Evolutionary conservation across 23 tunicate genomes (phyloP), one percentile per base, ranked within the genome.

Genomic region (Ascidia mentula): DNA sequence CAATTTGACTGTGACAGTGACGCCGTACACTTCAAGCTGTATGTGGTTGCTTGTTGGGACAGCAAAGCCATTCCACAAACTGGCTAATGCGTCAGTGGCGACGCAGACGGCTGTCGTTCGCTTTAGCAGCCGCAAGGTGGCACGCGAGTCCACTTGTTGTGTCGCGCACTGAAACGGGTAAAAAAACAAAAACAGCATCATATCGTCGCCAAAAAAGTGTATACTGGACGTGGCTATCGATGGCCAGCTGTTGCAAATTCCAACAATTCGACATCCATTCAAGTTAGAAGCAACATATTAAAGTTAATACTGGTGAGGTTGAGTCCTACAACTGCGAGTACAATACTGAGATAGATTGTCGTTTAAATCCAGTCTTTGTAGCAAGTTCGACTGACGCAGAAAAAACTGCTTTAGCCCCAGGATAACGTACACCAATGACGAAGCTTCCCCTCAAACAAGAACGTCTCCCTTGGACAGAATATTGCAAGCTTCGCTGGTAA

Each of bases 1-100:
- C 65, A 53, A 53, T 3, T 53, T 53, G 13, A 53, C 65, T 5
- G 65, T 53, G 22, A 28, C 65, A 53, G 28, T 53, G 65, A 53
- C 22, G 1, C 65, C 65, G 65, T 53, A 53, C 7, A 53, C 65
- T 3, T 26, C 65, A 28, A 53, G 65, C 1, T 26, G 24, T 26
- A 53, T 53, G 65, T 53, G 65, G 65, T 53, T 53, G 65, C 65
- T 53, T 6, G 65, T 53, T 6, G 65, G 65, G 24, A 53, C 28
- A 53, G 24, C 65, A 6, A 53, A 9, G 4, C 65, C 65, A 9
- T 53, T 53, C 65, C 65, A 53, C 65, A 53, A 20, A 26, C 65
- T 28, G 1, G 65, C 65, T 5, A 53, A 20, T 26, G 65, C 65
- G 13, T 53, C 65, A 20, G 65, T 53, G 12, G 13, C 65, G 12